These are phyloP conservation scores for Squalus acanthias DNA, from an alignment of 2,797 vertebrate species.

Conservation along the genomic window DNA sequence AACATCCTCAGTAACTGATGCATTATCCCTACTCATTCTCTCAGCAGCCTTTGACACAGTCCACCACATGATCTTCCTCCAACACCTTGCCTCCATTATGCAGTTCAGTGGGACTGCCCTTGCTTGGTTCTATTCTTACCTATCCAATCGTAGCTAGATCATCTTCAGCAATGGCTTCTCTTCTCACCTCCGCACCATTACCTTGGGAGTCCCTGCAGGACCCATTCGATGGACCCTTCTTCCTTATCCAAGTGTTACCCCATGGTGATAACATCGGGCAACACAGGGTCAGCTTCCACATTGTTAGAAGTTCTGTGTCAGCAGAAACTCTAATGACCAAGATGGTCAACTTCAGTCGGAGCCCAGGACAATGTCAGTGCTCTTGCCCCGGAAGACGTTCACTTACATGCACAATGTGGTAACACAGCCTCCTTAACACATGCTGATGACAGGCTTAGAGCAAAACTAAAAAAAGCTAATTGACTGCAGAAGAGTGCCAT, in stretches of 20 bases:
- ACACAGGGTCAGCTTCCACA: background rate
- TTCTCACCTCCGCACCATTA: background rate
- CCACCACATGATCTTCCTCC: background rate
- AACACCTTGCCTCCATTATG: background rate
- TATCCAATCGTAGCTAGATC: background rate
- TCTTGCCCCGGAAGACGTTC: background rate
- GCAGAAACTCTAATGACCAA: background rate
- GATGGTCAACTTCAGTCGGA: background rate
- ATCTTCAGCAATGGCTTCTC: background rate
- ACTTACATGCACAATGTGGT: background rate
- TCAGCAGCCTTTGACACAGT: background rate
- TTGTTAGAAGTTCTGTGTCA: background rate
- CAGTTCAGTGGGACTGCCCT: background rate
- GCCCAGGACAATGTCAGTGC: background rate
- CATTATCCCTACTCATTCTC: background rate
- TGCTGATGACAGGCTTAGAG: too few relatives aligned
- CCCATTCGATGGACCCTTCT: background rate
- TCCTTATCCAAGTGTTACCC: background rate
- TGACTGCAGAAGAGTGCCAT: background rate
- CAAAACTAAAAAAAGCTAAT: background rate
- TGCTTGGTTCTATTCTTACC: background rate
- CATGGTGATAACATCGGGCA: background rate
- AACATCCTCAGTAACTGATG: background rate
- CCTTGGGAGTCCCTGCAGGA: background rate
- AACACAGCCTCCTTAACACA: background rate